A percentile compares a stretch with the other conserved stretches of the same genome.
Conservation (phyloP, 2,113 vertebrate species). For the Peucedramus taeniatus region DNA sequence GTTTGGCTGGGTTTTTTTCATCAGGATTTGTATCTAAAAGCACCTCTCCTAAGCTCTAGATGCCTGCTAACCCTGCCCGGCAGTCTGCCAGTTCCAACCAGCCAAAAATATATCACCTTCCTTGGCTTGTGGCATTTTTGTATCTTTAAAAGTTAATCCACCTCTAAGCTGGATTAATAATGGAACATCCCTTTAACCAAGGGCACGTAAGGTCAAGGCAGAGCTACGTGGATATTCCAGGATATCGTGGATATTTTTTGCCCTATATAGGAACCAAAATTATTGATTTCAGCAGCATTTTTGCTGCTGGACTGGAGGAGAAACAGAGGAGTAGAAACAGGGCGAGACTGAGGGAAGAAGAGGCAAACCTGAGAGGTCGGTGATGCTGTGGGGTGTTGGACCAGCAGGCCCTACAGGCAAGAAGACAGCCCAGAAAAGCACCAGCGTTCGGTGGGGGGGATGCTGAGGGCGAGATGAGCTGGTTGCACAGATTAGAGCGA, state of each 20-base stretch:
- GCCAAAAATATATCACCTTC: slow-evolving; percentile 45
- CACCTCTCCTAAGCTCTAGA: slow-evolving; percentile 27
- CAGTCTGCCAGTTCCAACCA: background rate
- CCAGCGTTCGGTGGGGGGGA: fast-evolving
- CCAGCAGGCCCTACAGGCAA: background rate
- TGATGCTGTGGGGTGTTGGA: background rate
- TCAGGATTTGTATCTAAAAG: slow-evolving; percentile 45
- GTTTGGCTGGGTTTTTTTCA: background rate
- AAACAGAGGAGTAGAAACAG: background rate
- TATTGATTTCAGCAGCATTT: background rate
- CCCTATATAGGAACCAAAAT: background rate
- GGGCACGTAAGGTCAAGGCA: slow-evolving; percentile 45
- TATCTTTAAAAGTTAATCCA: slow-evolving; percentile 65
- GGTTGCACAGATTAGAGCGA: background rate
- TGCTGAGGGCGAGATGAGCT: background rate
- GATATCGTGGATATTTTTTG: too few species aligned
- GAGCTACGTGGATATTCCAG: background rate
- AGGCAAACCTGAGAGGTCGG: background rate
- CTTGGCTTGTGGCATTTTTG: slow-evolving; percentile 24
- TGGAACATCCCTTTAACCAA: slow-evolving; percentile 57
- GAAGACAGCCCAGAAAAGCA: background rate
- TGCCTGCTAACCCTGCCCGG: background rate
- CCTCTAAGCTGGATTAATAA: slow-evolving; percentile 51
- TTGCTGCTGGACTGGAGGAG: background rate
- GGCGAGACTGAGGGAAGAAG: background rate